phyloP scores from a whole-genome alignment of 2,113 vertebrate species.

The Passerina amoena region DNA sequence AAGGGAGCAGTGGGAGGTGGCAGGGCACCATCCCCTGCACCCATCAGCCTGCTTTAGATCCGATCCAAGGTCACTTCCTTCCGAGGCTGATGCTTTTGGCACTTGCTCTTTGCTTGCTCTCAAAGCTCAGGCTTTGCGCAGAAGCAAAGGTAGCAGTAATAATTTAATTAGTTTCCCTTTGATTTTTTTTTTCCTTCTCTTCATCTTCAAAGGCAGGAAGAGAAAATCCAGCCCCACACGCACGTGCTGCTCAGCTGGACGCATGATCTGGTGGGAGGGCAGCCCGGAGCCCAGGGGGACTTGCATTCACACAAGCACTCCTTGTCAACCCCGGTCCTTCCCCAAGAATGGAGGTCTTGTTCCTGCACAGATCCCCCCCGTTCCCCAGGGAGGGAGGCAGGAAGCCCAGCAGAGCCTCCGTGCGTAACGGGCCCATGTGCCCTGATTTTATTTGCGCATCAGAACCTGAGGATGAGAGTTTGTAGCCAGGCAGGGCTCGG shows the following conservation, averaged over 20 bases:
- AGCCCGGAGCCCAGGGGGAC: not conserved
- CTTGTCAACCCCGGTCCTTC: not conserved
- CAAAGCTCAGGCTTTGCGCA: not conserved
- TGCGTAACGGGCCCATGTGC: not conserved
- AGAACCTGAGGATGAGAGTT: not conserved
- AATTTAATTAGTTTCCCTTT: not conserved
- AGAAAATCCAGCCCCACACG: not conserved
- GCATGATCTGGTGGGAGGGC: not conserved
- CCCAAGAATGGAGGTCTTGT: constrained; percentile 36
- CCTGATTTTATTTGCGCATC: not conserved
- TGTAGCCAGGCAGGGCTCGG: not conserved
- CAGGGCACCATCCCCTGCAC: not conserved
- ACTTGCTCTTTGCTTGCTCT: not conserved
- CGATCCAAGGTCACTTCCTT: not conserved
- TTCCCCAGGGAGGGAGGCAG: not conserved
- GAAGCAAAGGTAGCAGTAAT: not conserved
- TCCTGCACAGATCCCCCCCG: not conserved
- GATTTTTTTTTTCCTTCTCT: not conserved
- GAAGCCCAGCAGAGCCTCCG: not conserved
- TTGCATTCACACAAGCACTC: not conserved
- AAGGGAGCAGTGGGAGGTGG: not conserved
- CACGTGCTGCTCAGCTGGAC: not conserved
- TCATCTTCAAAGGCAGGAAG: constrained; percentile 62
- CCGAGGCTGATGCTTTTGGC: not conserved
- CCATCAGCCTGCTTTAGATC: not conserved